These are phyloP conservation scores for Trichonephila inaurata DNA, from an alignment of 1,140 invertebrate genomes.

Conservation along the genomic window DNA sequence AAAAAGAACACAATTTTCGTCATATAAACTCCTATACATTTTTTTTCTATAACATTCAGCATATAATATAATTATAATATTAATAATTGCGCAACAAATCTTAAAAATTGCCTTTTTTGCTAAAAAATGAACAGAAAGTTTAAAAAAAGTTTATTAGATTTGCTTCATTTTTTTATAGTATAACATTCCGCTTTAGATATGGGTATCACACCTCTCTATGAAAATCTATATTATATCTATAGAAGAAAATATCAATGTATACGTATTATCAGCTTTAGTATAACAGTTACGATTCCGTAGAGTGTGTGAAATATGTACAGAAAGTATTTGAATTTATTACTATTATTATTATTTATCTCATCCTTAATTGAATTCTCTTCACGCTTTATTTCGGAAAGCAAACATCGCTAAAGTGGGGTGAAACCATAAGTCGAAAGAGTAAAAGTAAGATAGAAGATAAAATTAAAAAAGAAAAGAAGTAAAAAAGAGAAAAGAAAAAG, in stretches of 20 bases:
- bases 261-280: not conserved
- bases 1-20: too few species aligned
- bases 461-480: not conserved
- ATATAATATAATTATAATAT: too few species aligned
- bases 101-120: too few species aligned
- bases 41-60: too few species aligned
- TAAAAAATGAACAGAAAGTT: too few species aligned
- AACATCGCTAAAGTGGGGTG: not conserved
- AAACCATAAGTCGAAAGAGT: not conserved
- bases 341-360: not conserved
- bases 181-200: not conserved
- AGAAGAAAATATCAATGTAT: not conserved
- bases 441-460: not conserved
- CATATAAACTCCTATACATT: too few species aligned
- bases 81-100: too few species aligned
- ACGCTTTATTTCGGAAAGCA: not conserved
- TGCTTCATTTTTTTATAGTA: not conserved
- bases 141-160: too few species aligned
- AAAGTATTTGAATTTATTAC: not conserved
- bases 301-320: not conserved
- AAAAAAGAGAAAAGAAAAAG: not conserved
- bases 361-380: conserved; percentile 9
- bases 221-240: too few species aligned
- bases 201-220: too few species aligned
- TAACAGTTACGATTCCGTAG: not conserved